Base-by-base conservation (phyloP, 2,113 vertebrate species). In the Siniperca knerii region DNA sequence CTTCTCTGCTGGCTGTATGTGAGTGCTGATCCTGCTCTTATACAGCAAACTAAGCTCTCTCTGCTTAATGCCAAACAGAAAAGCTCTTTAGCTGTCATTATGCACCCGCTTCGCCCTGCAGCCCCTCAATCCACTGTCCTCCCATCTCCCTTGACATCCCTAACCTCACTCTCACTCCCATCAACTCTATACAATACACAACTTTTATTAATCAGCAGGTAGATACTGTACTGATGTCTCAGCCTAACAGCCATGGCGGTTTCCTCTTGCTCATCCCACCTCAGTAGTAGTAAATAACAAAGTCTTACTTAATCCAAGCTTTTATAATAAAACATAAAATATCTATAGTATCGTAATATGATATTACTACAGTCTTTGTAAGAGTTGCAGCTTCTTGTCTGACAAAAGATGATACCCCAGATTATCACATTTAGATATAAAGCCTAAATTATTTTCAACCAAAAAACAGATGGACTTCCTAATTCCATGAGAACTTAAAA, bases 1-100 rank as follows among this genome's bases (percentile, higher is more conserved):
- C 85, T 84, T 58, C 83, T 61, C 87, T 80, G 70, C 74, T 44
- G 65, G 60, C 46, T 52, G 60, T 82, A 25, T 69, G 78, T 37
- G 76, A 89, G 77, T 83, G 76, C 83, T 92, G 92, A 94, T 93
- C 94, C 89, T 83, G 91, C 92, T 94, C 89, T 92, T 91, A 92
- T 54, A 90, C 84, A 71, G 86, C 69, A 92, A 92, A 91, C 90
- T 94, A 93, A 95, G 91, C 92, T 92, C 85, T 87, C 81, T 81
- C 91, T 83, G 87, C 91, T 80, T 94, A 93, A 93, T 93, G 90
- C 83, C 81, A 58, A 61, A 71, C 83, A 88, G 89, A 89, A 94
- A 94, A 94, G 92, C 92, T 92, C 92, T 95, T 94, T 93, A 94
- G 88, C 91, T 57, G 81, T 90, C 90, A 90, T 93, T 91, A 94